Evolutionary conservation across 2,113 vertebrate genomes (phyloP).

Genomic region (Nannospalax galili): DNA sequence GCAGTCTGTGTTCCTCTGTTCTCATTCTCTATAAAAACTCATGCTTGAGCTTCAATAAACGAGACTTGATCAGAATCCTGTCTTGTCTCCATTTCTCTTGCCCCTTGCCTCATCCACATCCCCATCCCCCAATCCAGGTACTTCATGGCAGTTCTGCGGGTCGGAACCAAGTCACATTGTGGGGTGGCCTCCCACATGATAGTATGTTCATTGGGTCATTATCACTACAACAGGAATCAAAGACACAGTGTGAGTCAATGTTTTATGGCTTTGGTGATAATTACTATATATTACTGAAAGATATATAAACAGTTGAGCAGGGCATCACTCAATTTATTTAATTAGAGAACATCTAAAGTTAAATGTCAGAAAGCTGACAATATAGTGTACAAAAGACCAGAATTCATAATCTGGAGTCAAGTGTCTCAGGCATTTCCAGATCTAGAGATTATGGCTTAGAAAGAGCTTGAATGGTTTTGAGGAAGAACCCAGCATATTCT

Average conservation of each 20-base stretch:
- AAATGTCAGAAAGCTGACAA: neutral
- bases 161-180: too few species aligned
- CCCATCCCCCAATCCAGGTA: too few species aligned
- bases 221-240: neutral
- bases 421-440: neutral
- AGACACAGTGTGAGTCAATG: neutral
- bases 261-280: neutral
- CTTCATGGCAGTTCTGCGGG: too few species aligned
- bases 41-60: too few species aligned
- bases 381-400: neutral
- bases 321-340: neutral
- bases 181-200: too few species aligned
- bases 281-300: neutral
- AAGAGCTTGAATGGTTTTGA: neutral
- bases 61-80: too few species aligned
- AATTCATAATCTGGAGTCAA: neutral
- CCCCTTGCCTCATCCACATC: too few species aligned
- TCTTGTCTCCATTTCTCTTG: too few species aligned
- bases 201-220: neutral
- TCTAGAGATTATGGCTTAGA: neutral
- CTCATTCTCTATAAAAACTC: too few species aligned
- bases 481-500: neutral
- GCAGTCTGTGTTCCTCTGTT: too few species aligned
- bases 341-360: neutral
- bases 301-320: neutral